These are phyloP conservation scores for Ptychobarbus kaznakovi DNA, from an alignment of 2,797 vertebrate genomes.

Conservation along the genomic window DNA sequence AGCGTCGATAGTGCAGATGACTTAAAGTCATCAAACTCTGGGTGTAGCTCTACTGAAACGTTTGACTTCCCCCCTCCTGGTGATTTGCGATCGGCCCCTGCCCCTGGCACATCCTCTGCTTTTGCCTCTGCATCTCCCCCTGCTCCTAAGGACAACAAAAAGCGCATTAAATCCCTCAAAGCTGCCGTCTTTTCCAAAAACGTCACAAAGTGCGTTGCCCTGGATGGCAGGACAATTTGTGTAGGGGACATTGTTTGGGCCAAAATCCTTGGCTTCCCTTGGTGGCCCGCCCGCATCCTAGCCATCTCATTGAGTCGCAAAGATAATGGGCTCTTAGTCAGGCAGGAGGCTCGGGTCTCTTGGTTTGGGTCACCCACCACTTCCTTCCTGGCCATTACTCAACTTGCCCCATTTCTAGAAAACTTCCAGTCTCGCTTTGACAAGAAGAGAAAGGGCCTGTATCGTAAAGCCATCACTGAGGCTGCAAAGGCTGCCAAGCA, in stretches of 20 bases:
- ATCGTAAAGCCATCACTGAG: constrained; percentile 96
- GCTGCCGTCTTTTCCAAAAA: constrained; percentile 94
- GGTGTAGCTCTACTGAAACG: constrained; percentile 91
- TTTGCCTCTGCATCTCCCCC: constrained; percentile 65
- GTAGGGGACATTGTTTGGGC: constrained; percentile 99
- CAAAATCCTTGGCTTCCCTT: constrained; percentile 98
- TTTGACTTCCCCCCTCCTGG: constrained; percentile 89
- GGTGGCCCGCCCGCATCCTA: constrained; percentile 97
- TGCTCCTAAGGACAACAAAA: constrained; percentile 84
- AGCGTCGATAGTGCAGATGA: constrained; percentile 90
- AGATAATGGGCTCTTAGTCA: constrained; percentile 89
- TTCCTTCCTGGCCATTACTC: constrained; percentile 92
- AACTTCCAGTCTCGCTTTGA: constrained; percentile 97
- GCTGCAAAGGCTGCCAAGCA: constrained; percentile 96
- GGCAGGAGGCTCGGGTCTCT: constrained; percentile 94
- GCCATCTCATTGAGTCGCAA: constrained; percentile 91
- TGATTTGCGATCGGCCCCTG: constrained; percentile 79
- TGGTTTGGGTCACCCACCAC: constrained; percentile 99
- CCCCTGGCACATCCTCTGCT: constrained; percentile 58
- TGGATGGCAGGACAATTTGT: constrained; percentile 93
- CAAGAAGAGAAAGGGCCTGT: constrained; percentile 97
- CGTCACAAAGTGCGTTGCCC: constrained; percentile 90
- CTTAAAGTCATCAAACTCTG: constrained; percentile 88
- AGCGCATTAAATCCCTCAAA: constrained; percentile 89
- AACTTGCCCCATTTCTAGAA: constrained; percentile 96